Evolutionary conservation across 1,140 invertebrate species (phyloP).

Genomic region (Belonocnema kinseyi): DNA sequence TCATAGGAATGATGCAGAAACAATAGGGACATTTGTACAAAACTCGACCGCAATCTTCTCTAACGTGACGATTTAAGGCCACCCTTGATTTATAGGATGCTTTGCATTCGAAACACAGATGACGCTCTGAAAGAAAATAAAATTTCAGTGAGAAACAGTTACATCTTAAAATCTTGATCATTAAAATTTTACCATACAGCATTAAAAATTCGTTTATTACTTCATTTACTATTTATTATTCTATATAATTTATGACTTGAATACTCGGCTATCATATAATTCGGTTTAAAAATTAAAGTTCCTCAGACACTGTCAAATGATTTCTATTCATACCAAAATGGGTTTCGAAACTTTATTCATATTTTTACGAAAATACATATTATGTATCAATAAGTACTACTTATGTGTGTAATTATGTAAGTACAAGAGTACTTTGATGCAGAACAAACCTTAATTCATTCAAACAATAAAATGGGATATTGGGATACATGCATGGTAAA

Average conservation of each 20-base stretch:
- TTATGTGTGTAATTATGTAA: slow-evolving; percentile 51
- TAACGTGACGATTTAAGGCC: slow-evolving; percentile 55
- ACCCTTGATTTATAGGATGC: slow-evolving; percentile 55
- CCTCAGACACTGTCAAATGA: background rate
- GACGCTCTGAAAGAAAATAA: slow-evolving; percentile 53
- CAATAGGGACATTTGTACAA: slow-evolving; percentile 56
- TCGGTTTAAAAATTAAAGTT: no score
- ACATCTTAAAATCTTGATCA: background rate
- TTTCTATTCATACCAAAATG: background rate
- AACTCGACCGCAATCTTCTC: slow-evolving; percentile 58
- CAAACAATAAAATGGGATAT: slow-evolving; percentile 22
- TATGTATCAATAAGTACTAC: slow-evolving; percentile 65
- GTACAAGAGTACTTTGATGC: background rate
- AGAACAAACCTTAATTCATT: slow-evolving; percentile 19
- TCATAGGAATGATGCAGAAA: slow-evolving; percentile 57
- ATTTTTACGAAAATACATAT: slow-evolving; percentile 71
- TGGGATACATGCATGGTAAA: slow-evolving; percentile 5
- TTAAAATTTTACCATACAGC: no score
- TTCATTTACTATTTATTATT: no score
- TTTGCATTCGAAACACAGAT: slow-evolving; percentile 56
- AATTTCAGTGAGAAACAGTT: slow-evolving; percentile 38
- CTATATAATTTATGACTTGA: no score
- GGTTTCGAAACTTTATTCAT: slow-evolving; percentile 64
- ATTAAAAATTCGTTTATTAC: no score
- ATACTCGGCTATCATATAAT: no score